Percentiles rank a stretch among this genome's conserved stretches.
Conservation (phyloP, 2,888 invertebrate genomes). For the Dioctria linearis region DNA sequence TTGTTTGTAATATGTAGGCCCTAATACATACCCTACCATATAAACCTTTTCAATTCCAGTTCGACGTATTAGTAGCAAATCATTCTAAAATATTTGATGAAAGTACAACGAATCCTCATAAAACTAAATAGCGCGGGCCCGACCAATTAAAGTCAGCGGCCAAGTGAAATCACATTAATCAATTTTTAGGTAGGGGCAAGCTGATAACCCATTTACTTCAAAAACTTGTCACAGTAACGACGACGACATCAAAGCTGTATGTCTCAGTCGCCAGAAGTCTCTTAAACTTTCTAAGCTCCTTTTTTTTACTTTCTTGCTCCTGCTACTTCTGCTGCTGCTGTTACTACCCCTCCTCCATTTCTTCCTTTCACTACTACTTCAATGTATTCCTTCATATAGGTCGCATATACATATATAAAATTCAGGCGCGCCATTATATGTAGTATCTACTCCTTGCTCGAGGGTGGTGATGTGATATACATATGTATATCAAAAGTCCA, state of each 20-base stretch:
- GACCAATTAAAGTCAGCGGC: too few relatives aligned
- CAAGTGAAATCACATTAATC: too few relatives aligned
- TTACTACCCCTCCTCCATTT: neutral
- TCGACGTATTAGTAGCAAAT: too few relatives aligned
- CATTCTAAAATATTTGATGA: too few relatives aligned
- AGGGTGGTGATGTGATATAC: neutral
- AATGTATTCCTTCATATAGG: neutral
- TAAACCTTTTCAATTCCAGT: too few relatives aligned
- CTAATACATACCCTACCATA: too few relatives aligned
- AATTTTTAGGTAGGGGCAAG: neutral
- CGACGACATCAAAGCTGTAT: constrained; percentile 40
- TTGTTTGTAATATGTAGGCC: too few relatives aligned
- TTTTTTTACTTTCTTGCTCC: neutral
- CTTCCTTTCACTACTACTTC: neutral
- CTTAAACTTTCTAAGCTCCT: constrained; percentile 13
- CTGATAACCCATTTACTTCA: constrained; percentile 52
- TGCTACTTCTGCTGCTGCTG: too few relatives aligned
- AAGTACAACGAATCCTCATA: too few relatives aligned
- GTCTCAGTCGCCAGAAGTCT: constrained; percentile 48
- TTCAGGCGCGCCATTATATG: neutral
- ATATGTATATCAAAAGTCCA: constrained; percentile 46
- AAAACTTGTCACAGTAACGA: constrained; percentile 49
- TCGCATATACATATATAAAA: constrained; percentile 15
- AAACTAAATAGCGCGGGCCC: too few relatives aligned
- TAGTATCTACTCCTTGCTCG: neutral